Evolutionary conservation across 2,113 vertebrate genomes (phyloP).

Genomic region (Entomyzon cyanotis): DNA sequence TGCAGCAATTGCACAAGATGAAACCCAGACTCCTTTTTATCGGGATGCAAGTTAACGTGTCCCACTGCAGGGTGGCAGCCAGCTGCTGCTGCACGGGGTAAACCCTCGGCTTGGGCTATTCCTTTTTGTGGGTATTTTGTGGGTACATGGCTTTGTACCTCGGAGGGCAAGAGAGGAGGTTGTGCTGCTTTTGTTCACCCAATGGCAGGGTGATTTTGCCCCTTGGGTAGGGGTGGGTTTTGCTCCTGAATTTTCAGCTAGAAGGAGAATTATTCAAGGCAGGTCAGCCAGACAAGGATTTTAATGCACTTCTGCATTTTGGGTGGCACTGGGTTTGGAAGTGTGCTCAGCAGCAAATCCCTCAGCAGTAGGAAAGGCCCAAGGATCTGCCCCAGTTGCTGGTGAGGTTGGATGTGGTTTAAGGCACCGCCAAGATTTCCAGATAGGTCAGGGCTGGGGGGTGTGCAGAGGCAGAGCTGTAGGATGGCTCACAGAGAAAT

Average conservation of each 20-base stretch:
- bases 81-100: neutral
- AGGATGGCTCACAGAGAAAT: neutral
- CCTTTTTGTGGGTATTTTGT: neutral
- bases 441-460: neutral
- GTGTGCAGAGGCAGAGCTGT: neutral
- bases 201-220: neutral
- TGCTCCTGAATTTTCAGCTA: neutral
- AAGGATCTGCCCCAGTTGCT: neutral
- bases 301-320: neutral
- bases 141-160: neutral
- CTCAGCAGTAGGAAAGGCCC: neutral
- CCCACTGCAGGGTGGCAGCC: neutral
- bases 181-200: neutral
- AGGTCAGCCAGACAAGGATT: neutral
- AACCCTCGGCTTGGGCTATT: neutral
- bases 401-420: fast-evolving
- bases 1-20: neutral
- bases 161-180: neutral
- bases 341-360: neutral
- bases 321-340: neutral
- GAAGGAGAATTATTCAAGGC: neutral
- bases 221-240: neutral
- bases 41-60: fast-evolving
- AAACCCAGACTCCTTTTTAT: neutral
- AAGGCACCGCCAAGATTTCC: neutral